A percentile compares a stretch with the other conserved stretches of the same genome.
These are phyloP conservation scores for Heliconius aoede DNA, from an alignment of 2,888 invertebrate genomes.

Conservation along the genomic window DNA sequence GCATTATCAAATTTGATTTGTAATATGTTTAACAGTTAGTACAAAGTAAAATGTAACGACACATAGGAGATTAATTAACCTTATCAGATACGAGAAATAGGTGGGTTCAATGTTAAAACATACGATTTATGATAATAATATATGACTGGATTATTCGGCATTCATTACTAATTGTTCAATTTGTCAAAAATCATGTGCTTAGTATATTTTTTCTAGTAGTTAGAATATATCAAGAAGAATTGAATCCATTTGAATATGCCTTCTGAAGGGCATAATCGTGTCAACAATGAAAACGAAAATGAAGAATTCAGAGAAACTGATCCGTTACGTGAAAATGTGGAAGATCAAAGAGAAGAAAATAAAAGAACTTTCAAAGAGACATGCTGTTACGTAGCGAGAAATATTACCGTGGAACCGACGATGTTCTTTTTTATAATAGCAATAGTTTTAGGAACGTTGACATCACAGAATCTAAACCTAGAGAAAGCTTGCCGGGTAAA, in stretches of 20 bases:
- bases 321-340: slow-evolving; percentile 51
- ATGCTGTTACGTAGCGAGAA: slow-evolving; percentile 51
- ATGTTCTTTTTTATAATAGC: slow-evolving; percentile 61
- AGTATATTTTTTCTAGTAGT: not conserved
- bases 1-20: slow-evolving; percentile 22
- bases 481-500: slow-evolving; percentile 94
- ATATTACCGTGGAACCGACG: slow-evolving; percentile 70
- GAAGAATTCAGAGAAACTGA: slow-evolving; percentile 54
- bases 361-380: slow-evolving; percentile 54
- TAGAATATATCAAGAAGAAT: not conserved
- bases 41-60: not conserved
- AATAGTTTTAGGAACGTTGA: slow-evolving; percentile 83
- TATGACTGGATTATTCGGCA: not conserved
- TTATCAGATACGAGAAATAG: slow-evolving; percentile 27
- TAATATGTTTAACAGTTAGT: slow-evolving; percentile 13
- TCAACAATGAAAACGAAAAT: slow-evolving; percentile 32
- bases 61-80: slow-evolving; percentile 20
- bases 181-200: not conserved
- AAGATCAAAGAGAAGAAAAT: slow-evolving; percentile 37
- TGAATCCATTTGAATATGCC: slow-evolving; percentile 5
- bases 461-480: slow-evolving; percentile 90
- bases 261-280: not conserved
- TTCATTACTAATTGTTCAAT: not conserved
- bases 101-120: slow-evolving; percentile 3
- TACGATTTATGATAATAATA: slow-evolving; percentile 4